Evolutionary conservation across 2,888 invertebrate genomes (phyloP).

Genomic region (Mimas tiliae): DNA sequence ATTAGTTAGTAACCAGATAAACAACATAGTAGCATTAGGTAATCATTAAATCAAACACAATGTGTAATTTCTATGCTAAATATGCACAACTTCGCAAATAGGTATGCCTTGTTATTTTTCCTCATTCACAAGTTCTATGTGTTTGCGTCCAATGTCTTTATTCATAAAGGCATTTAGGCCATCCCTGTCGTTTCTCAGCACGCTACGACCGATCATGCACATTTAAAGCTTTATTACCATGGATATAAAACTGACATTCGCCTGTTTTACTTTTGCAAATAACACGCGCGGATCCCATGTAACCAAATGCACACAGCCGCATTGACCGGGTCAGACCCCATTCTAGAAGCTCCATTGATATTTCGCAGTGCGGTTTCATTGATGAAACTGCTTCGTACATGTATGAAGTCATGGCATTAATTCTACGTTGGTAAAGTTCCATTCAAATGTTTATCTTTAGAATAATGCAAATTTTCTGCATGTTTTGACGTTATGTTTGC

Average conservation of each 20-base stretch:
- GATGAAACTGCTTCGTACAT: conserved; percentile 58
- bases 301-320: conserved; percentile 58
- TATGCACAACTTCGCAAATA: background rate
- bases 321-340: conserved; percentile 74
- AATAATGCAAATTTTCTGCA: conserved; percentile 6
- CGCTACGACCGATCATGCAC: background rate
- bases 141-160: conserved; percentile 33
- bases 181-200: conserved; percentile 27
- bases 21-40: background rate
- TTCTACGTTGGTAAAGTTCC: conserved; percentile 25
- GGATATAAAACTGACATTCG: conserved; percentile 40
- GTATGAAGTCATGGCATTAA: conserved; percentile 29
- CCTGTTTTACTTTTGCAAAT: conserved; percentile 37
- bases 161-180: conserved; percentile 35
- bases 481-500: background rate
- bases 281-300: conserved; percentile 44
- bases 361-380: conserved; percentile 77
- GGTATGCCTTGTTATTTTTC: conserved; percentile 14
- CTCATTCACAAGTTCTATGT: conserved; percentile 29
- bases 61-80: background rate
- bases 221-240: conserved; percentile 33
- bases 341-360: conserved; percentile 80
- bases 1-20: background rate
- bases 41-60: background rate
- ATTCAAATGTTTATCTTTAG: conserved; percentile 17